Evolutionary conservation across 2,888 invertebrate genomes (phyloP).

Genomic region (Patella ulyssiponensis): DNA sequence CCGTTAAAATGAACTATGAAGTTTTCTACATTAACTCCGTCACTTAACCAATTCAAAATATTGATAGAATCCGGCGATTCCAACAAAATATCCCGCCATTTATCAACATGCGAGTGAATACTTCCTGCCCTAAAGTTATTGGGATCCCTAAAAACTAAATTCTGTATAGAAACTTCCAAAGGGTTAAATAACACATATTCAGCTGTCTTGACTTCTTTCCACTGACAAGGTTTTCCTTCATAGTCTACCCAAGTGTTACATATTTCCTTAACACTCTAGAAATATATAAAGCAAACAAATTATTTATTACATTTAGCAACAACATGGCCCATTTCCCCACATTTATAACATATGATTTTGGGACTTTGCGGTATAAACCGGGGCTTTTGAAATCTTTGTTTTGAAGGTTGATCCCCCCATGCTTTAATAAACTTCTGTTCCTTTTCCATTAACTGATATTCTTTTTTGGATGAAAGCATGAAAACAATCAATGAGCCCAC

Average conservation of each 20-base stretch:
- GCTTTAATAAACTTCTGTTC: background rate
- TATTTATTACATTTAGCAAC: background rate
- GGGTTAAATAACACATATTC: background rate
- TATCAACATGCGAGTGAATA: background rate
- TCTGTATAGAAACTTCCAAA: background rate
- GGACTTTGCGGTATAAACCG: background rate
- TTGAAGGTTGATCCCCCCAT: background rate
- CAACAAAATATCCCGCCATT: background rate
- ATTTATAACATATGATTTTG: background rate
- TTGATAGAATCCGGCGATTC: background rate
- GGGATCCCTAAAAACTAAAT: background rate
- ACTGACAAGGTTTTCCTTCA: background rate
- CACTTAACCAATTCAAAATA: background rate
- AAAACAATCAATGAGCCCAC: background rate
- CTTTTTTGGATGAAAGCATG: background rate
- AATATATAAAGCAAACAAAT: too few relatives aligned
- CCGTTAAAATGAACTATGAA: background rate
- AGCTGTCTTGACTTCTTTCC: background rate
- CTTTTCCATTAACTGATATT: constrained; percentile 1
- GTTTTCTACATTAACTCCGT: background rate
- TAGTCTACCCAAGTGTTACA: background rate
- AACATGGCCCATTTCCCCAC: background rate
- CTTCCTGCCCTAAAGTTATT: background rate
- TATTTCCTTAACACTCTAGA: too few relatives aligned
- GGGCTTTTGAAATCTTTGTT: background rate